Evolutionary conservation across 2,113 vertebrate species (phyloP).

Genomic region (Amia ocellicauda): DNA sequence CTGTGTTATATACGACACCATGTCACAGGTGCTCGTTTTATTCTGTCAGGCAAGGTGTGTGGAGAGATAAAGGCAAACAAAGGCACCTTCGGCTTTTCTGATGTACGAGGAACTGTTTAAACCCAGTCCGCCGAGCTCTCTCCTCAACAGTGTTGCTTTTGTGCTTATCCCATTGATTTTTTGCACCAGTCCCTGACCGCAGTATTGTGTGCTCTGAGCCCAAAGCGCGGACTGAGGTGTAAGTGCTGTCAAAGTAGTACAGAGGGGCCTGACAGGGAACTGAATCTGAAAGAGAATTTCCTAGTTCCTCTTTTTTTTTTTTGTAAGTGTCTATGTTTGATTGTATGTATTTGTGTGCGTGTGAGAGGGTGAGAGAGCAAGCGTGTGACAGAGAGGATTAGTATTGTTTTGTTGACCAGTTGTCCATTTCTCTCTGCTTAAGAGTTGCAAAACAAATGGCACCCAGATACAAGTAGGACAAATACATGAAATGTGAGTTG

Average conservation of each 20-base stretch:
- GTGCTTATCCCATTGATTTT: conserved; percentile 2
- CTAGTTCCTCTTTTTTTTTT: conserved; percentile 70
- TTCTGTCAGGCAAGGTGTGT: too few relatives aligned
- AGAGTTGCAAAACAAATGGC: too few relatives aligned
- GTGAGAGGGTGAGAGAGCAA: conserved; percentile 18
- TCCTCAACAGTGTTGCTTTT: neutral
- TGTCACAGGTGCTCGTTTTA: too few relatives aligned
- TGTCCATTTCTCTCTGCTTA: too few relatives aligned
- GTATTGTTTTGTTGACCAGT: conserved; percentile 8
- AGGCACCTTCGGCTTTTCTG: neutral
- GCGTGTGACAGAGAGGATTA: conserved; percentile 18
- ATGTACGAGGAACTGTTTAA: neutral
- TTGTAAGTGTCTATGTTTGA: conserved; percentile 31
- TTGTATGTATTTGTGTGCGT: conserved; percentile 30
- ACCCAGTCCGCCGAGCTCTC: neutral
- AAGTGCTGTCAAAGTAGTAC: conserved; percentile 38
- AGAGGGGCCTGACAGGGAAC: conserved; percentile 64
- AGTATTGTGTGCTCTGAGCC: conserved; percentile 11
- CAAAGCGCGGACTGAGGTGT: conserved; percentile 25
- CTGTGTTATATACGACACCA: too few relatives aligned
- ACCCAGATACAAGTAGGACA: too few relatives aligned
- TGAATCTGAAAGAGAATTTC: conserved; percentile 72
- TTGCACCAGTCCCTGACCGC: conserved; percentile 7
- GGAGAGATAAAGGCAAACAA: too few relatives aligned
- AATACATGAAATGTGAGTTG: too few relatives aligned